Evolutionary conservation across 2,113 vertebrate genomes (phyloP).

Genomic region (Entomyzon cyanotis): DNA sequence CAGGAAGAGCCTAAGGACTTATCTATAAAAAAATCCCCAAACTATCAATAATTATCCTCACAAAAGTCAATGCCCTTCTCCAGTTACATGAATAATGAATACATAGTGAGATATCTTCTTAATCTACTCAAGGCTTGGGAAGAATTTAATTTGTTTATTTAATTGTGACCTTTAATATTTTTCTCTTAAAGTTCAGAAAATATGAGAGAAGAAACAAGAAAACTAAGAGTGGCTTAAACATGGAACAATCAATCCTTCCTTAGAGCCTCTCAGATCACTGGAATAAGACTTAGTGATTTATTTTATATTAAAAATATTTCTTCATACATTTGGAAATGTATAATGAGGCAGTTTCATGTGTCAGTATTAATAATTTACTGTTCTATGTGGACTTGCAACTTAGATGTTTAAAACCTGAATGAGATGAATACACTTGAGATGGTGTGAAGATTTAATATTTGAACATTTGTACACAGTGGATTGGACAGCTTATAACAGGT

Average conservation of each 20-base stretch:
- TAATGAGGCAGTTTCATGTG: neutral
- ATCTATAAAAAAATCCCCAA: neutral
- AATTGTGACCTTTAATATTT: neutral
- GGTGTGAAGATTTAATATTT: neutral
- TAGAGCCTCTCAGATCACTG: neutral
- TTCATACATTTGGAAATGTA: neutral
- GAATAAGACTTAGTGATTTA: neutral
- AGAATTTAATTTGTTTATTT: neutral
- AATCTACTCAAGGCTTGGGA: neutral
- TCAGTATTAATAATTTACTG: neutral
- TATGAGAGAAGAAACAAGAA: neutral
- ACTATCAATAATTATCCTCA: neutral
- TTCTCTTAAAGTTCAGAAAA: neutral
- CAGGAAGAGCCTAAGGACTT: constrained; percentile 20
- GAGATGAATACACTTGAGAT: neutral
- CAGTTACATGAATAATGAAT: neutral
- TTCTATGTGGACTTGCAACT: neutral
- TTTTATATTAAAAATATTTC: neutral
- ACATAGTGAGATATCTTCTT: neutral
- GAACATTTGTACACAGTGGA: neutral
- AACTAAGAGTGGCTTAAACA: neutral
- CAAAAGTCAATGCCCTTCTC: neutral
- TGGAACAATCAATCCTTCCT: neutral
- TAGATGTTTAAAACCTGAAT: neutral
- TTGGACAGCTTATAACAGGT: neutral